Base-by-base conservation (phyloP, 2,797 vertebrate species). In the Parauchenoglanis ngamensis region DNA sequence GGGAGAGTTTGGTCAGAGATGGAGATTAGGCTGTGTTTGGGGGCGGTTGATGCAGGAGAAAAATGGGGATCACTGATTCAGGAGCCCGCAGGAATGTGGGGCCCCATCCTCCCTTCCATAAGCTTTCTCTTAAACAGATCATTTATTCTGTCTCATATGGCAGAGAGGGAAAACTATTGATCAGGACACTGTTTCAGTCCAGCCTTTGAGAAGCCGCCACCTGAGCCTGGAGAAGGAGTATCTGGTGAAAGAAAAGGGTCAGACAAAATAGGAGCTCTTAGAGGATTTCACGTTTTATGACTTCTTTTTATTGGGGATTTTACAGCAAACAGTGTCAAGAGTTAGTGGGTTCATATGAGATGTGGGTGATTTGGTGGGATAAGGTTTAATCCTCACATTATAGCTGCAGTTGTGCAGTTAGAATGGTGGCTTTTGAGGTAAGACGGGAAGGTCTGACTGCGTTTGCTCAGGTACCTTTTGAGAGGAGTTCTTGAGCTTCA, bases 401-500 rank as follows among this genome's bases (percentile, higher is more conserved):
- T 61, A 63, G 57, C 68, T 59, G 35, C 19, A 56, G 7, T 40
- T 76, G 56, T 23, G 46, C 46, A 40, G 79, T 59, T 75, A 28
- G 54, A 70, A 80, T 73, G 46, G 25, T 7, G 3, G 49, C 56
- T 83, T 87, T 87, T 87, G 57, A 87, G 68, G 85, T 65, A 19
- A 84, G 73, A 77, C 77, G 8, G 19, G 67, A 75, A 87, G 59
- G 91, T 83, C 78, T 61, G 40, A 54, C 40, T 23, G 56, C 87
- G 75, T 84, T 86, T 87, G 80, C 35, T 80, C 81, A 89, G 77
- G 87, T 94, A 93, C 92, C 93, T 59, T 92, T 93, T 88, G 90
- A 92, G 91, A 92, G 91, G 90, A 89, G 82, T 91, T 92, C 90
- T 90, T 89, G 88, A 86, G 88, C 84, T 87, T 90, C 90, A 91